Percentiles rank a stretch among this genome's conserved stretches.
These are phyloP conservation scores for Portevinia maculata DNA, from an alignment of 2,888 invertebrate species.

Conservation along the genomic window DNA sequence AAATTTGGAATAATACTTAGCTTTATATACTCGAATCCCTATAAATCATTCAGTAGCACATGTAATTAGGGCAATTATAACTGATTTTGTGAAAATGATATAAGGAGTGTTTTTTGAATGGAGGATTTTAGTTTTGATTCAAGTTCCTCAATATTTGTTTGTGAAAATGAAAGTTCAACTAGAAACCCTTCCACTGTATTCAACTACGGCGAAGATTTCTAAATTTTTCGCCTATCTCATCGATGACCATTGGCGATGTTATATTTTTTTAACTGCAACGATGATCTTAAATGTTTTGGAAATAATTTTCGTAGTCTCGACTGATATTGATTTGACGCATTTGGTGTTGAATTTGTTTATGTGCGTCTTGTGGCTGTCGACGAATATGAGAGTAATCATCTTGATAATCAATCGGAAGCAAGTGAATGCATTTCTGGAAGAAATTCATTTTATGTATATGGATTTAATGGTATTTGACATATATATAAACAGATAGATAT, in stretches of 20 bases:
- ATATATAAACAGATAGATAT: too few relatives aligned
- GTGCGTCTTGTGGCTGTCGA: conserved; percentile 39
- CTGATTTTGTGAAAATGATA: conserved; percentile 4
- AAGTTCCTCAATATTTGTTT: background rate
- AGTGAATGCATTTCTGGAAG: conserved; percentile 43
- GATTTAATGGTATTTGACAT: conserved; percentile 46
- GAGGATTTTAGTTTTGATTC: background rate
- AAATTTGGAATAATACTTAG: conserved; percentile 11
- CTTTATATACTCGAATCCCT: background rate
- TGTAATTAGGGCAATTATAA: conserved; percentile 3
- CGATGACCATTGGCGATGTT: conserved; percentile 63
- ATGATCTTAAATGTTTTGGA: conserved; percentile 41
- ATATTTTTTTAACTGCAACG: conserved; percentile 19
- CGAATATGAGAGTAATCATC: conserved; percentile 39
- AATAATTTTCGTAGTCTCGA: conserved; percentile 28
- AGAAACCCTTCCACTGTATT: conserved; percentile 56
- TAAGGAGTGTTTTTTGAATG: conserved; percentile 3
- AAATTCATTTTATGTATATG: conserved; percentile 49
- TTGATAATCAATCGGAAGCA: conserved; percentile 50
- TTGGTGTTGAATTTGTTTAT: conserved; percentile 51
- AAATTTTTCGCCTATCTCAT: conserved; percentile 60
- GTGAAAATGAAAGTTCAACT: conserved; percentile 39
- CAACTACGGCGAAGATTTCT: conserved; percentile 57
- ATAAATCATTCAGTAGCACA: conserved; percentile 24
- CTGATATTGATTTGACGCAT: conserved; percentile 38